A percentile compares a stretch with the other conserved stretches of the same genome.
These are phyloP conservation scores for Platyrinchus mystaceus DNA, from an alignment of 2,797 vertebrate species.

Conservation along the genomic window DNA sequence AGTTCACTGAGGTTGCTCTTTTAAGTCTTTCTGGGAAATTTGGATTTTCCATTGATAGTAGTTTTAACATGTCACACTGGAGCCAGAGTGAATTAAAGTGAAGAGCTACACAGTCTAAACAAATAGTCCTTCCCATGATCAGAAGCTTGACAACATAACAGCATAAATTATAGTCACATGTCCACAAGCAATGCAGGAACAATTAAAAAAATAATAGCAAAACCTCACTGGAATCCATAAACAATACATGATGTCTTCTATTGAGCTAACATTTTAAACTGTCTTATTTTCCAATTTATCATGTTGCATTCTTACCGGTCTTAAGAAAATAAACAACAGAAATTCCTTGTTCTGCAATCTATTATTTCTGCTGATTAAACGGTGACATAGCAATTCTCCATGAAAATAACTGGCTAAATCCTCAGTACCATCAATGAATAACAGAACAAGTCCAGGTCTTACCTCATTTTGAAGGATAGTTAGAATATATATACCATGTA, in stretches of 20 bases:
- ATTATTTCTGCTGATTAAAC: background rate
- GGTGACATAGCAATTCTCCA: background rate
- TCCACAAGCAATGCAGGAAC: conserved; percentile 61
- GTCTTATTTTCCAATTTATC: background rate
- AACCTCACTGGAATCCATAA: conserved; percentile 46
- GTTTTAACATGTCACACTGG: conserved; percentile 93
- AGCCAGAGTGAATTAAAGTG: conserved; percentile 92
- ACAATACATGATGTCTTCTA: background rate
- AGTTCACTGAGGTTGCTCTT: conserved; percentile 79
- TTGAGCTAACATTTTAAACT: conserved; percentile 23
- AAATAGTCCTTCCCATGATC: conserved; percentile 88
- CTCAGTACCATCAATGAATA: background rate
- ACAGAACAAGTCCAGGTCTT: background rate
- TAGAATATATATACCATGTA: background rate
- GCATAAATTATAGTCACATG: conserved; percentile 82
- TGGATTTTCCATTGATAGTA: conserved; percentile 88
- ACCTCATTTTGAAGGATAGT: background rate
- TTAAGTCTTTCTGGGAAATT: conserved; percentile 87
- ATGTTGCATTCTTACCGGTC: background rate
- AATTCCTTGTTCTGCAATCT: background rate
- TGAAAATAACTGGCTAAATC: background rate
- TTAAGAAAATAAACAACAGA: conserved; percentile 8
- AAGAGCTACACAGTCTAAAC: conserved; percentile 91
- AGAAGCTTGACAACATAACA: conserved; percentile 87
- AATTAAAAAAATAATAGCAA: conserved; percentile 67